Base-by-base conservation (phyloP, 2,797 vertebrate species). In the Taenioides sp. region DNA sequence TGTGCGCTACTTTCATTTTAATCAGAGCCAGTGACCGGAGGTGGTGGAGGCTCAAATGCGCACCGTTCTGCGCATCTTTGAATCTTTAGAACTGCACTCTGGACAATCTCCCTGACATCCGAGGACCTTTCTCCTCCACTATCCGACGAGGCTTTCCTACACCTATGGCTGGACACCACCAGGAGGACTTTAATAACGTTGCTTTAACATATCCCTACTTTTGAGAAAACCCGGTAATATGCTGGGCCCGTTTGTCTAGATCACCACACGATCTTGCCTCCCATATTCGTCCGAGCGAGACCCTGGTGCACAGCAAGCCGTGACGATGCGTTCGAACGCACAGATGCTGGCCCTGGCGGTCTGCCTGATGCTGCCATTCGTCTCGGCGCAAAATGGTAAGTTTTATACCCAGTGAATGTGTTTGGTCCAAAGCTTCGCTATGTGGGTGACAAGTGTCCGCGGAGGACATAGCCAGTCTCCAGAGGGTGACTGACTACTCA, bases 301-400 rank as follows among this genome's bases (percentile, higher is more conserved):
- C 76, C 85, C 84, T 57, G 80, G 76, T 84, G 27, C 80, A 75
- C 78, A 47, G 52, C 86, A 70, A 88, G 83, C 79, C 79, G 84
- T 83, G 66, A 86, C 82, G 54, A 93, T 93, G 93, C 87, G 82
- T 89, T 85, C 90, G 69, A 79, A 79, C 85, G 88, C 91, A 76
- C 88, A 74, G 85, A 91, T 93, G 86, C 84, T 94, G 84, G 89
- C 88, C 69, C 77, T 86, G 47, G 50, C 93, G 71, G 91, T 89
- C 80, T 92, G 89, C 88, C 85, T 86, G 81, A 89, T 93, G 91
- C 83, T 92, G 78, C 92, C 91, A 17, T 83, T 84, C 80, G 79
- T 72, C 84, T 88, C 86, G 69, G 87, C 93, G 65, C 94, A 95
- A 76, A 94, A 92, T 91, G 94, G 94, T 95, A 95, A 94, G 94